Base-by-base conservation (phyloP, 2,113 vertebrate genomes). In the Terrapene triunguis region DNA sequence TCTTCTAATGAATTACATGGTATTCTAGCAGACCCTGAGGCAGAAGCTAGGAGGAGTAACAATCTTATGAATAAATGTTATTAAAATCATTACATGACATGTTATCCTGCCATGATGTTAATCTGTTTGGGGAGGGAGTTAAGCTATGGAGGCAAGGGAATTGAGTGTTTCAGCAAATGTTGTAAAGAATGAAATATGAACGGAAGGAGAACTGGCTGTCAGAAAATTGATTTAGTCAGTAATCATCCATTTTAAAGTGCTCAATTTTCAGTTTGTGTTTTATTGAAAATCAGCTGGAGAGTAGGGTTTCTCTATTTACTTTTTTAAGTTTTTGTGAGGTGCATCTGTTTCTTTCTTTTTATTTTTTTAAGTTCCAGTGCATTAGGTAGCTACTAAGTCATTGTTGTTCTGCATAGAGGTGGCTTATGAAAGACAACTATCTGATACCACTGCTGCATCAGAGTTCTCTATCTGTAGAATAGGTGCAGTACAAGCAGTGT, bases 61-160 rank as follows among this genome's bases (percentile, higher is more conserved):
- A 89, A 59, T 42, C 72, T 94, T 88, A 84, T 91, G 84, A 96
- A 96, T 89, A 96, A 95, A 96, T 95, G 65, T 88, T 94, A 91
- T 92, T 92, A 96, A 97, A 97, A 89, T 80, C 83, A 92, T 95
- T 97, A 81, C 88, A 85, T 78, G 85, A 81, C 87, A 88, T 82
- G 84, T 32, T 95, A 79, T 93, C 93, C 65, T 90, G 54, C 65
- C 69, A 97, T 54, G 90, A 87, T 65, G 50, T 74, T 96, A 95
- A 95, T 95, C 81, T 92, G 25, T 89, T 80, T 90, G 55, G 27
- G 44, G 35, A 89, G 62, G 81, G 6, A 87, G 47, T 92, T 86
- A 85, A 87, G n/a, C 82, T 79, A 35, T 35, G 5, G 11, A 89
- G 38, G 25, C 7, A 82, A 88, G 42, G 47, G 50, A 93, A 62